Percentiles rank a stretch among this genome's conserved stretches.
Conservation (phyloP, 2,888 invertebrate species). For the Xiphydria camelus region DNA sequence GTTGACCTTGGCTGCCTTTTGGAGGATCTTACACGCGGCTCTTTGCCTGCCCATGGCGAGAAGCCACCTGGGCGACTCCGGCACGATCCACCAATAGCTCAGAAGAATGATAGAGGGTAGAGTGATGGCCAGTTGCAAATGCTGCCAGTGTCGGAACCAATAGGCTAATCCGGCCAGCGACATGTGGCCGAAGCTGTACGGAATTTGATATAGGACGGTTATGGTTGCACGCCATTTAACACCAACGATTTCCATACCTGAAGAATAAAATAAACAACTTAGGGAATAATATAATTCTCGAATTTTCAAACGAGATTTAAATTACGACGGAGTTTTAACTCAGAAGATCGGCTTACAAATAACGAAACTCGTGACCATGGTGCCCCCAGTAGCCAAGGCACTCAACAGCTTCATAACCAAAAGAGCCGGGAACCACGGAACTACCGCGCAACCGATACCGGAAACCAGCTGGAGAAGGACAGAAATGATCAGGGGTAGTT, state of each 20-base stretch:
- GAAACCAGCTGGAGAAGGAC: slow-evolving; percentile 73
- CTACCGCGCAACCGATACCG: slow-evolving; percentile 72
- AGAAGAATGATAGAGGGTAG: slow-evolving; percentile 66
- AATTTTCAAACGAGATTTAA: no score
- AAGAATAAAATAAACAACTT: slow-evolving; percentile 8
- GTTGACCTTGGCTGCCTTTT: slow-evolving; percentile 64
- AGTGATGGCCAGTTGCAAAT: slow-evolving; percentile 70
- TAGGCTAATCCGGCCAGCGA: slow-evolving; percentile 68
- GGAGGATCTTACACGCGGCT: slow-evolving; percentile 66
- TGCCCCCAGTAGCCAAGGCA: slow-evolving; percentile 79
- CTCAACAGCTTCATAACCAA: slow-evolving; percentile 71
- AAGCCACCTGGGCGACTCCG: slow-evolving; percentile 81
- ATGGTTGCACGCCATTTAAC: slow-evolving; percentile 63
- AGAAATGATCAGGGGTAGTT: slow-evolving; percentile 72
- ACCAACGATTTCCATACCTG: slow-evolving; percentile 60
- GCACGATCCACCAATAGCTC: slow-evolving; percentile 70
- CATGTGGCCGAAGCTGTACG: slow-evolving; percentile 72
- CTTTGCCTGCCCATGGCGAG: slow-evolving; percentile 68
- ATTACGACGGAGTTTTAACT: no score
- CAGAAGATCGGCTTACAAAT: slow-evolving; percentile 58
- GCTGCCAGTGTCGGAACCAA: slow-evolving; percentile 69
- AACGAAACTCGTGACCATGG: slow-evolving; percentile 73
- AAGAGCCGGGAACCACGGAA: slow-evolving; percentile 68
- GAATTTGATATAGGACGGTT: slow-evolving; percentile 70
- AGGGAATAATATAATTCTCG: background rate